phyloP scores from a whole-genome alignment of 2,888 invertebrate genomes.

The Gnatocerus cornutus region DNA sequence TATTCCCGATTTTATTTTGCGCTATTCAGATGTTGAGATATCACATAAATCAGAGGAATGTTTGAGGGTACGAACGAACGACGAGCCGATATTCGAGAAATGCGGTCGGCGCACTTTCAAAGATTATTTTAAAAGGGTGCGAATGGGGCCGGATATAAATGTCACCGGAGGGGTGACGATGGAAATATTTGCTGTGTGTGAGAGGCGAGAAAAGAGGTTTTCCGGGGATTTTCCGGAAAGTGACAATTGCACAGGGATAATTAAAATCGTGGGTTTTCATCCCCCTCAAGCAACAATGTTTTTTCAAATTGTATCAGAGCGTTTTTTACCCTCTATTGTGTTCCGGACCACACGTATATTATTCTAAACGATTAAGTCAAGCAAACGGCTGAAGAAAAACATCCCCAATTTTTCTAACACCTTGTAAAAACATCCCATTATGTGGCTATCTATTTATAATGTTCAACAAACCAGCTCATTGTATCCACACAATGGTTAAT shows the following conservation, averaged over 20 bases:
- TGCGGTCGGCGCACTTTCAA: conserved; percentile 36
- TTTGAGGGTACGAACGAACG: conserved; percentile 47
- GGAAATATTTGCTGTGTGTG: not conserved
- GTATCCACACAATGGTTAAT: conserved; percentile 41
- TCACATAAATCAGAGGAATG: conserved; percentile 62
- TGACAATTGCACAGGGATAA: conserved; percentile 20
- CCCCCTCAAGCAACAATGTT: conserved; percentile 1
- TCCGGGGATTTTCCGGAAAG: conserved; percentile 25
- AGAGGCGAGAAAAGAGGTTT: conserved; percentile 17
- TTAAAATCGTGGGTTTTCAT: conserved; percentile 3
- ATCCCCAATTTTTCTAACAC: conserved; percentile 63
- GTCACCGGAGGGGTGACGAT: conserved; percentile 34
- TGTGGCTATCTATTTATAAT: conserved; percentile 66
- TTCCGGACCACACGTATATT: conserved; percentile 45
- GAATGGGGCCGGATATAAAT: conserved; percentile 48
- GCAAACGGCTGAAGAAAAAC: conserved; percentile 42
- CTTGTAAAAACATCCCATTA: conserved; percentile 69
- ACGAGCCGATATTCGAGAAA: conserved; percentile 41
- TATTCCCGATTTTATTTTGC: conserved; percentile 61
- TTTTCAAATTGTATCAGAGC: conserved; percentile 3
- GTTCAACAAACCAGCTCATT: conserved; percentile 54
- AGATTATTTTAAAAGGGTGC: conserved; percentile 49
- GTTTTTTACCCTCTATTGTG: conserved; percentile 16
- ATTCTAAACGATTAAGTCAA: conserved; percentile 50
- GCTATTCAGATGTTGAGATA: conserved; percentile 60